phyloP scores from a whole-genome alignment of 2,113 vertebrate species.

The Otus sunia region DNA sequence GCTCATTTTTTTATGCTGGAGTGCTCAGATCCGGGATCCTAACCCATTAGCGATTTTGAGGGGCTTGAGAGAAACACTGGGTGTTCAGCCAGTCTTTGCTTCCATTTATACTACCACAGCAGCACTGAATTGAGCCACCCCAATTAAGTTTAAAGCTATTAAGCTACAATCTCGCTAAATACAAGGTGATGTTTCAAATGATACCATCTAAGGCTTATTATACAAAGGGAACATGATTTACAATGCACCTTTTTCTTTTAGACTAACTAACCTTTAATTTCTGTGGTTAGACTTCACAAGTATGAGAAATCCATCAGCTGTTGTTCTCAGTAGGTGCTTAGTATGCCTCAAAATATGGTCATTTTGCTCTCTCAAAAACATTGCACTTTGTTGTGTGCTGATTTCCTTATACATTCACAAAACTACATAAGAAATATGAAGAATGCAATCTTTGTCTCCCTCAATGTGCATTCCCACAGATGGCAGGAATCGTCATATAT shows the following conservation, averaged over 20 bases:
- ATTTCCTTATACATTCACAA: neutral
- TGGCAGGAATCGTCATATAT: neutral
- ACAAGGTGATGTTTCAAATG: neutral
- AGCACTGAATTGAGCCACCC: neutral
- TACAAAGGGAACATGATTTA: neutral
- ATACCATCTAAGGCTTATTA: neutral
- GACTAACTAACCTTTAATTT: neutral
- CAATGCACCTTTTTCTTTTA: neutral
- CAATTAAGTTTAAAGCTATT: neutral
- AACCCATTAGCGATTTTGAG: neutral
- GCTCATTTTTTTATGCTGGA: neutral
- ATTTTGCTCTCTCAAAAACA: neutral
- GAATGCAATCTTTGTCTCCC: neutral
- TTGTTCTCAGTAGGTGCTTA: neutral
- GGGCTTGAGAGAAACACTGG: neutral
- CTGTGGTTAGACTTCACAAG: neutral
- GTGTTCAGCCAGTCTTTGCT: neutral
- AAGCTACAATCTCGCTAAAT: neutral
- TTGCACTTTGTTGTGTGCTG: neutral
- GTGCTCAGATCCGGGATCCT: rapidly evolving
- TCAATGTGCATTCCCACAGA: neutral
- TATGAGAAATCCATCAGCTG: neutral
- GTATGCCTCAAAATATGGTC: neutral
- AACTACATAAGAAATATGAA: neutral
- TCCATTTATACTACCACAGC: neutral